Conservation (phyloP, 2,113 vertebrate genomes). For the Beaufortia kweichowensis region DNA sequence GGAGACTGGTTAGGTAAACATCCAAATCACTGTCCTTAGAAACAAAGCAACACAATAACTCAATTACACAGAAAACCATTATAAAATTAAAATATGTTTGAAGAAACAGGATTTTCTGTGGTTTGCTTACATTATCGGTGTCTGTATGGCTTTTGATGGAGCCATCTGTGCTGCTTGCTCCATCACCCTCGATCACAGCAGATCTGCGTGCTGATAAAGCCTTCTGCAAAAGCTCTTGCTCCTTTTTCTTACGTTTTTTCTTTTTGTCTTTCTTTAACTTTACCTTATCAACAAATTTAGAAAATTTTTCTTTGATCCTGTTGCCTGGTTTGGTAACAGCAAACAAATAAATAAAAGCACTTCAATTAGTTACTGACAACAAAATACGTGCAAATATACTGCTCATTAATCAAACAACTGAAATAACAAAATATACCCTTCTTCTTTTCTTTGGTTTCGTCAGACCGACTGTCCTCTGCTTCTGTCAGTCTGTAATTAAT, state of each 20-base stretch:
- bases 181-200: slow-evolving; percentile 36
- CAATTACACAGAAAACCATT: neutral
- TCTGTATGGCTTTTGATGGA: slow-evolving; percentile 58
- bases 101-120: neutral
- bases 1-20: slow-evolving; percentile 57
- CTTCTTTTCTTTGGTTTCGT: slow-evolving; percentile 57
- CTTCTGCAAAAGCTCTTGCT: slow-evolving; percentile 49
- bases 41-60: slow-evolving; percentile 7
- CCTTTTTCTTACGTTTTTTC: slow-evolving; percentile 63
- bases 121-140: slow-evolving; percentile 62
- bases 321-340: slow-evolving; percentile 54
- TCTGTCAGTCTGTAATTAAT: slow-evolving; percentile 51
- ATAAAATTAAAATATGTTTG: slow-evolving; percentile 14
- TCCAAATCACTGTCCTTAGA: slow-evolving; percentile 68
- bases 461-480: slow-evolving; percentile 37
- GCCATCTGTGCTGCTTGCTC: slow-evolving; percentile 53
- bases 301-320: slow-evolving; percentile 64
- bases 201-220: slow-evolving; percentile 6
- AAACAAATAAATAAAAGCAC: slow-evolving; percentile 11
- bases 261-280: slow-evolving; percentile 65
- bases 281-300: slow-evolving; percentile 66
- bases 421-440: slow-evolving; percentile 61
- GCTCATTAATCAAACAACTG: neutral
- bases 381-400: neutral
- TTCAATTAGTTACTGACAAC: neutral